phyloP scores from a whole-genome alignment of 2,113 vertebrate species.

The Pedetes capensis region DNA sequence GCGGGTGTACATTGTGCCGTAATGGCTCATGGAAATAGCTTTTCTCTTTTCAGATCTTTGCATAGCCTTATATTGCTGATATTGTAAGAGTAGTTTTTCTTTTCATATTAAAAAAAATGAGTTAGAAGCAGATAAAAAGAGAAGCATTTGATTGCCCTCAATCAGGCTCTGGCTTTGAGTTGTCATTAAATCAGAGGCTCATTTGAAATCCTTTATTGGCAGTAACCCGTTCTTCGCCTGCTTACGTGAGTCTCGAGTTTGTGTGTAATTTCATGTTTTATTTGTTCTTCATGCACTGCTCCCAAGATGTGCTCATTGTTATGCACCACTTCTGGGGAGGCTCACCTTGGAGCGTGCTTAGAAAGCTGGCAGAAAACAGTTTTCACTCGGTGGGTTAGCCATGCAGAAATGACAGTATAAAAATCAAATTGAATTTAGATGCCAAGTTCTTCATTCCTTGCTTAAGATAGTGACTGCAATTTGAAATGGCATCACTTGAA shows the following conservation, averaged over 20 bases:
- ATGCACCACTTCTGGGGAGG: constrained; percentile 40
- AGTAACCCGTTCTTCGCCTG: constrained; percentile 55
- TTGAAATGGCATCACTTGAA: constrained; percentile 41
- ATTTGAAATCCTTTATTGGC: constrained; percentile 66
- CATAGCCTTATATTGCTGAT: not conserved
- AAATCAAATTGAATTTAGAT: constrained; percentile 48
- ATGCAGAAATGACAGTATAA: constrained; percentile 61
- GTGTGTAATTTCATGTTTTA: constrained; percentile 63
- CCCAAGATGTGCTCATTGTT: constrained; percentile 21
- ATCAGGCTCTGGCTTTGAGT: constrained; percentile 61
- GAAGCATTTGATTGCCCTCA: constrained; percentile 72
- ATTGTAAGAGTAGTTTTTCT: constrained; percentile 35
- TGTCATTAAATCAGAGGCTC: constrained; percentile 72
- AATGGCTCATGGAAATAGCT: not conserved
- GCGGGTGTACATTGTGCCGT: not conserved
- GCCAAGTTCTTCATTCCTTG: constrained; percentile 6
- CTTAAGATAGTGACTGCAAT: not conserved
- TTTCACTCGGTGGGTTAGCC: constrained; percentile 50
- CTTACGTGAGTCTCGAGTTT: not conserved
- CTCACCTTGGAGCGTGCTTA: constrained; percentile 67
- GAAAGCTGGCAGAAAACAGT: constrained; percentile 48
- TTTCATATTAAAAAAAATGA: constrained; percentile 46
- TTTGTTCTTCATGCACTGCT: constrained; percentile 57
- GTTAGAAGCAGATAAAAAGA: constrained; percentile 56
- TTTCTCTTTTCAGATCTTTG: not conserved